Evolutionary conservation across 2,888 invertebrate species (phyloP).

Genomic region (Julus scandinavius): DNA sequence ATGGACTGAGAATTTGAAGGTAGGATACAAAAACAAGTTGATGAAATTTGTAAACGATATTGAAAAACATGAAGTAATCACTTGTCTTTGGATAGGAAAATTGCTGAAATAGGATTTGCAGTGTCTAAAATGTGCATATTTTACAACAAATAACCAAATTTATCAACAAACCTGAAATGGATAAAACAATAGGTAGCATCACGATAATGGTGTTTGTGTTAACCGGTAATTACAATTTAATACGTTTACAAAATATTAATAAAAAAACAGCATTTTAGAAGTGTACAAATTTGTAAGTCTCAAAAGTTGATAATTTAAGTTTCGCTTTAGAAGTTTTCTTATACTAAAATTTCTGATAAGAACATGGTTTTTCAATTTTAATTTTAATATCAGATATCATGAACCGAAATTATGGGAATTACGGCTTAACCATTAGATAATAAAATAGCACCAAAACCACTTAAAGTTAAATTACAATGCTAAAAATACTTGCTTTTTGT

Average conservation of each 20-base stretch:
- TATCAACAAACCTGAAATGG: background rate
- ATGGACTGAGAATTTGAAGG: background rate
- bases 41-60: background rate
- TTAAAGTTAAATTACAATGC: no score
- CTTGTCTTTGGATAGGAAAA: background rate
- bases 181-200: background rate
- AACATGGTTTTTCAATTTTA: no score
- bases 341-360: background rate
- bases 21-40: background rate
- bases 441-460: no score
- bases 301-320: background rate
- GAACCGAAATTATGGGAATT: no score
- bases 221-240: background rate
- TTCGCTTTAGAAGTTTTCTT: background rate
- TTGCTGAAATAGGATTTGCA: background rate
- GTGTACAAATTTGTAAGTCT: background rate
- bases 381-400: no score
- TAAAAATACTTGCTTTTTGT: no score
- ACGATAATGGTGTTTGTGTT: background rate
- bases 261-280: background rate
- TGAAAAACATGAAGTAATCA: background rate
- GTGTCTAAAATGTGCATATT: background rate
- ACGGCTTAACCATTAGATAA: no score
- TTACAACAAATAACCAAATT: background rate
- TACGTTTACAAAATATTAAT: background rate